These are phyloP conservation scores for Periparus ater DNA, from an alignment of 2,797 vertebrate genomes.

Conservation along the genomic window DNA sequence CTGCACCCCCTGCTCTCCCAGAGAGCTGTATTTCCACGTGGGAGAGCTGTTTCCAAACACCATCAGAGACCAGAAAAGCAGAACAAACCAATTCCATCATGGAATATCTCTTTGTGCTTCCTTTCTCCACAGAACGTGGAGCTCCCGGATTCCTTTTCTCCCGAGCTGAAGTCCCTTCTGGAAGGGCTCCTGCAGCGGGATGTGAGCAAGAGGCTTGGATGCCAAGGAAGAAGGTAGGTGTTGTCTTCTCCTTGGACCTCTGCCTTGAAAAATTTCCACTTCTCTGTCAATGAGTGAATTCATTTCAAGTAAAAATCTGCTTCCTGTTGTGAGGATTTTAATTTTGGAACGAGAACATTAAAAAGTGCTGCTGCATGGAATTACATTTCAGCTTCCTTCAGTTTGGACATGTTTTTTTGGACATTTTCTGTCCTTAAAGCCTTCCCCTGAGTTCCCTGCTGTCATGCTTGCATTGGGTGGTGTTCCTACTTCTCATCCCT, in stretches of 20 bases:
- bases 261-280: neutral
- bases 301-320: constrained; percentile 5
- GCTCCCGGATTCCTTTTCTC: constrained; percentile 91
- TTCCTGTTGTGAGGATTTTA: constrained; percentile 13
- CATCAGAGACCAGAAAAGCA: neutral
- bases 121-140: constrained; percentile 86
- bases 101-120: accelerated
- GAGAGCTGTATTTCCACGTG: neutral
- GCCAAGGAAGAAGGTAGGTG: constrained; percentile 87
- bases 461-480: neutral
- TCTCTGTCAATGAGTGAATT: neutral
- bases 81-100: accelerated
- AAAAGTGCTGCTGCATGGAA: neutral
- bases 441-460: neutral
- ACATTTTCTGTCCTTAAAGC: neutral
- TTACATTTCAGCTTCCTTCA: neutral
- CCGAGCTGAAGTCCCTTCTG: constrained; percentile 90
- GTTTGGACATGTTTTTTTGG: neutral
- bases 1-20: neutral
- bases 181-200: constrained; percentile 93
- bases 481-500: neutral
- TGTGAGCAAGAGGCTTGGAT: constrained; percentile 90
- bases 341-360: neutral
- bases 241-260: neutral
- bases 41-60: neutral